Conservation (phyloP, 2,888 invertebrate genomes). For the Amphipyra berbera region DNA sequence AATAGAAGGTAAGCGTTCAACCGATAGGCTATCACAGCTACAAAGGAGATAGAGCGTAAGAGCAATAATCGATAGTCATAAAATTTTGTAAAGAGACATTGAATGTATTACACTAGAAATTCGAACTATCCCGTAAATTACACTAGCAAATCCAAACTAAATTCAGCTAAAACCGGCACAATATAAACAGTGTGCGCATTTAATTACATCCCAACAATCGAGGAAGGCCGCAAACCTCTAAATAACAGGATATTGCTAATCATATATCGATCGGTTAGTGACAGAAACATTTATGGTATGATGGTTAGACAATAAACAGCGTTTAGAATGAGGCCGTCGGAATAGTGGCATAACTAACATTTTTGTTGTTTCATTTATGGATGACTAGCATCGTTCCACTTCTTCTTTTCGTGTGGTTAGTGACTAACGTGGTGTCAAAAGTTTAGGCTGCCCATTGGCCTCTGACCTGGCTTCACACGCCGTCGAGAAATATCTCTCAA, state of each 20-base stretch:
- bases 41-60: too few species aligned
- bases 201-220: constrained; percentile 30
- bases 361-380: too few species aligned
- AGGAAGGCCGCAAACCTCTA: constrained; percentile 26
- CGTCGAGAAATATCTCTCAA: too few species aligned
- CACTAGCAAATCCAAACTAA: constrained; percentile 12
- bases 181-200: constrained; percentile 27
- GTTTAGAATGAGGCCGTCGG: constrained; percentile 1
- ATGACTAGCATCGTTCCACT: too few species aligned
- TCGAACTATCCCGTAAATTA: constrained; percentile 1
- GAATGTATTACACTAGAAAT: neutral
- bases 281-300: constrained; percentile 33
- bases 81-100: neutral
- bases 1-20: too few species aligned
- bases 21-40: too few species aligned
- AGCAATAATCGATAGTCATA: neutral
- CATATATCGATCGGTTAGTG: constrained; percentile 41
- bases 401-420: too few species aligned
- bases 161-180: constrained; percentile 7
- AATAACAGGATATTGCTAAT: constrained; percentile 48
- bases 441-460: too few species aligned
- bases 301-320: constrained; percentile 28
- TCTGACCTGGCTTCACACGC: too few species aligned
- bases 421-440: too few species aligned
- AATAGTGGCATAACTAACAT: neutral